Evolutionary conservation across 2,113 vertebrate species (phyloP).

Genomic region (Tachycineta bicolor): DNA sequence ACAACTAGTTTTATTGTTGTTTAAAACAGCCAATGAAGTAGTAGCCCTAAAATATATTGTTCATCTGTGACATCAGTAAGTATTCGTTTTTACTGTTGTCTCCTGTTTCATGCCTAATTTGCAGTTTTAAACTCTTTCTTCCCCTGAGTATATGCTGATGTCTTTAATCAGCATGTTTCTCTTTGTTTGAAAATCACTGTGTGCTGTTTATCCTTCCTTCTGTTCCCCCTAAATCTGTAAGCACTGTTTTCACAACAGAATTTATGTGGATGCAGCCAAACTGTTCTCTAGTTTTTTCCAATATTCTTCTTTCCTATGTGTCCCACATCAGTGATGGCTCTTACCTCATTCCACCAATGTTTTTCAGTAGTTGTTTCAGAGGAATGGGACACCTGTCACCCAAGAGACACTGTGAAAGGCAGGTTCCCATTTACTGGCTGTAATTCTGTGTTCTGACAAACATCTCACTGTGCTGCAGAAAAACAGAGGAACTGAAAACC

Average conservation of each 20-base stretch:
- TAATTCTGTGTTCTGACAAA: not conserved
- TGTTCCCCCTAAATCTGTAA: not conserved
- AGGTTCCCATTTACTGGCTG: not conserved
- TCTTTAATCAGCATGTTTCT: not conserved
- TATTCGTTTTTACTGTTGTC: not conserved
- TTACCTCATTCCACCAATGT: not conserved
- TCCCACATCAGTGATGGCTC: not conserved
- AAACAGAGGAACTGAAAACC: not conserved
- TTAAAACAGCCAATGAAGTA: not conserved
- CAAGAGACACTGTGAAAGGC: not conserved
- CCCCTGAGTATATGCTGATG: not conserved
- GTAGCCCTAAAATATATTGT: not conserved
- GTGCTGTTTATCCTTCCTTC: not conserved
- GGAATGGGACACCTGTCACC: not conserved
- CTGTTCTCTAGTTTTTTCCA: not conserved
- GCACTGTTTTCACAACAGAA: not conserved
- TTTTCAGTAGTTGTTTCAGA: not conserved
- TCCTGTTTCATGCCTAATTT: not conserved
- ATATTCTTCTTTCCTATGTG: accelerated
- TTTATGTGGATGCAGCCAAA: not conserved
- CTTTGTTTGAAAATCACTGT: not conserved
- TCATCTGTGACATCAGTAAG: not conserved
- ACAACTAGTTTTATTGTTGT: not conserved
- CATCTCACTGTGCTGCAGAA: not conserved
- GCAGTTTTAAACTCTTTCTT: not conserved